phyloP scores from a whole-genome alignment of 2,888 invertebrate genomes.

The Nemotelus nigrinus region DNA sequence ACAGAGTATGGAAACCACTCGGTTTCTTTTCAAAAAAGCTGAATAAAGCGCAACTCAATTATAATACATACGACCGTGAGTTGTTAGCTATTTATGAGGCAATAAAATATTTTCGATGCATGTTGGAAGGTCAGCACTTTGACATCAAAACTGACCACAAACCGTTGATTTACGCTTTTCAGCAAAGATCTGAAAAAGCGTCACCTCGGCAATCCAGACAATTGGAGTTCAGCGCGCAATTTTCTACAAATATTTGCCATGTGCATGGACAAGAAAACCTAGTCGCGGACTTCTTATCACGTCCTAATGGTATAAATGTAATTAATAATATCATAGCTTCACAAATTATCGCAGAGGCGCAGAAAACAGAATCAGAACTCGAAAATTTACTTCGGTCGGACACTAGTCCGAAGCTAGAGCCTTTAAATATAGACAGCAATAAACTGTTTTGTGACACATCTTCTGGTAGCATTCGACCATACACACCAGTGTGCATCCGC shows the following conservation, averaged over 20 bases:
- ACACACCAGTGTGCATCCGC: not conserved
- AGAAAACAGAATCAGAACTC: not conserved
- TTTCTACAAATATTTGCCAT: not conserved
- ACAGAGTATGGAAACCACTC: not conserved
- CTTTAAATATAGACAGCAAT: not conserved
- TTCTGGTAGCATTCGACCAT: not conserved
- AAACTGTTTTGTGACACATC: not conserved
- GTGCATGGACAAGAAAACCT: not conserved
- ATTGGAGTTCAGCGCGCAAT: not conserved
- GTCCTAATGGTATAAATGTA: not conserved
- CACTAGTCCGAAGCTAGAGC: not conserved
- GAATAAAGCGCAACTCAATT: not conserved
- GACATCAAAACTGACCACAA: conserved; percentile 7
- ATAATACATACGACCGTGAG: not conserved
- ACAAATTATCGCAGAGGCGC: not conserved
- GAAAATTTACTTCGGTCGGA: not conserved
- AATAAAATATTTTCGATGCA: not conserved
- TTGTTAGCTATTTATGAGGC: not conserved
- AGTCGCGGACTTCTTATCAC: not conserved
- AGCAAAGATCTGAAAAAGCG: not conserved
- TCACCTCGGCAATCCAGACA: not conserved
- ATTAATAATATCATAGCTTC: not conserved
- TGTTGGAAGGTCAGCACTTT: not conserved
- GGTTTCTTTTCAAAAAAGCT: conserved; percentile 7
- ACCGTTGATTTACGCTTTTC: not conserved